A percentile compares a stretch with the other conserved stretches of the same genome.
Conservation (phyloP, 2,797 vertebrate genomes). For the Labeo calbasu region DNA sequence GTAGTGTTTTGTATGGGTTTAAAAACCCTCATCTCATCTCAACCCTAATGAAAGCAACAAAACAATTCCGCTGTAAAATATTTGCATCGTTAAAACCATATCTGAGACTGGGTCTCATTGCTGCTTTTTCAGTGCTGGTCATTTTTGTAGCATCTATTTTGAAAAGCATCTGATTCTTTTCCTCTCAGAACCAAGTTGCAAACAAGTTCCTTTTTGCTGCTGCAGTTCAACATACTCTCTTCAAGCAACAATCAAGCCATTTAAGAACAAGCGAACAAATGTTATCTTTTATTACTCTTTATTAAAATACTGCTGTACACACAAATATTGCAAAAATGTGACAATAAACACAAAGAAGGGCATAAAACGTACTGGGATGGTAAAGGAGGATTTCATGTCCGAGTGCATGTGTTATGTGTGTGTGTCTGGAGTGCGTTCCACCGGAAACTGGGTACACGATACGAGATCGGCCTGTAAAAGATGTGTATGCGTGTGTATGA, state of each 20-base stretch:
- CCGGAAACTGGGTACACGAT: constrained; percentile 25
- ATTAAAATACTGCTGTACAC: constrained; percentile 99
- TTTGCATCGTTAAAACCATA: not conserved
- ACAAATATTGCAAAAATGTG: constrained; percentile 90
- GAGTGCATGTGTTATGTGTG: constrained; percentile 37
- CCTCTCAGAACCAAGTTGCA: not conserved
- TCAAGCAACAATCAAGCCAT: not conserved
- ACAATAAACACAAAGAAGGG: constrained; percentile 87
- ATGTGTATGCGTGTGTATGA: constrained; percentile 45
- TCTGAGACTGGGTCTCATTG: not conserved
- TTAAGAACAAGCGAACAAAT: constrained; percentile 16
- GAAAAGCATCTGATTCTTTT: not conserved
- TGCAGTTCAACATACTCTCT: not conserved
- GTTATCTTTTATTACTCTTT: constrained; percentile 90
- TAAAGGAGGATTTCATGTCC: constrained; percentile 42
- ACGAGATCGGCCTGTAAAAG: constrained; percentile 30
- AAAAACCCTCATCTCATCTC: not conserved
- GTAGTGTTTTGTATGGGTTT: not conserved
- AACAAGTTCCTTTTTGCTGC: constrained; percentile 5
- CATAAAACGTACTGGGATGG: constrained; percentile 78
- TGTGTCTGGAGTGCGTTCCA: constrained; percentile 53
- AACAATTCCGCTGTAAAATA: not conserved
- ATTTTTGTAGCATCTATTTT: constrained; percentile 5
- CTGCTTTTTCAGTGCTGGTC: not conserved
- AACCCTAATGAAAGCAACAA: not conserved